Conservation (phyloP, 1,140 invertebrate genomes). For the Gyrodactylus salaris region DNA sequence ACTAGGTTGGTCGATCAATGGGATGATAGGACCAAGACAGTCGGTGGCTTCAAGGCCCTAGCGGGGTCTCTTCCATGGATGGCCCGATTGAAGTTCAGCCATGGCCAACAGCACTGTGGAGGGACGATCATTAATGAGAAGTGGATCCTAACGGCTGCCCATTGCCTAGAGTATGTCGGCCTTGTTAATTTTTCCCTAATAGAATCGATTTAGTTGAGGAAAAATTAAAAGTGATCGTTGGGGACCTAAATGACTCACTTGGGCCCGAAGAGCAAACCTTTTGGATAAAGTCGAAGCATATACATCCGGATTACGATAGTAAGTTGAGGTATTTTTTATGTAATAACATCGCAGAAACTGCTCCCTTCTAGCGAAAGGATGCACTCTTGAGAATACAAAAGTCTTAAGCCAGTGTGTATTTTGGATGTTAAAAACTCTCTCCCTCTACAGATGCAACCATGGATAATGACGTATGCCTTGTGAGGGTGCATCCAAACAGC, state of each 20-base stretch:
- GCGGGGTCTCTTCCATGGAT: slow-evolving; percentile 79
- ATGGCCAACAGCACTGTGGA: slow-evolving; percentile 37
- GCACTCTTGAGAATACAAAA: too few species aligned
- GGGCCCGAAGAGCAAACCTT: background rate
- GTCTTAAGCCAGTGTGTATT: too few species aligned
- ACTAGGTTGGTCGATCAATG: background rate
- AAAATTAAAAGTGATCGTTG: background rate
- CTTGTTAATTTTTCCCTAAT: background rate
- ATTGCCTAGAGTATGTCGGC: slow-evolving; percentile 30
- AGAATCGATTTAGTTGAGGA: background rate
- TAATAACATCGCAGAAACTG: too few species aligned
- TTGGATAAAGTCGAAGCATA: background rate
- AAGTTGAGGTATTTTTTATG: too few species aligned
- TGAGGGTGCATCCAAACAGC: too few species aligned
- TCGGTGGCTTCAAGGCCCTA: slow-evolving; percentile 49
- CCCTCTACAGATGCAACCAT: too few species aligned
- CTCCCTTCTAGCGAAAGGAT: too few species aligned
- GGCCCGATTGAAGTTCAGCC: slow-evolving; percentile 30
- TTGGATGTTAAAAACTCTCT: too few species aligned
- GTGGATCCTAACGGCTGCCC: slow-evolving; percentile 48
- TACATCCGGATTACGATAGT: slow-evolving; percentile 3
- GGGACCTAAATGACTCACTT: background rate
- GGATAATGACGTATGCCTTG: too few species aligned
- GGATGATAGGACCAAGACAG: slow-evolving; percentile 31
- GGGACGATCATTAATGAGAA: slow-evolving; percentile 37